Evolutionary conservation across 1,140 invertebrate species (phyloP).

Genomic region (Bombus waltoni): DNA sequence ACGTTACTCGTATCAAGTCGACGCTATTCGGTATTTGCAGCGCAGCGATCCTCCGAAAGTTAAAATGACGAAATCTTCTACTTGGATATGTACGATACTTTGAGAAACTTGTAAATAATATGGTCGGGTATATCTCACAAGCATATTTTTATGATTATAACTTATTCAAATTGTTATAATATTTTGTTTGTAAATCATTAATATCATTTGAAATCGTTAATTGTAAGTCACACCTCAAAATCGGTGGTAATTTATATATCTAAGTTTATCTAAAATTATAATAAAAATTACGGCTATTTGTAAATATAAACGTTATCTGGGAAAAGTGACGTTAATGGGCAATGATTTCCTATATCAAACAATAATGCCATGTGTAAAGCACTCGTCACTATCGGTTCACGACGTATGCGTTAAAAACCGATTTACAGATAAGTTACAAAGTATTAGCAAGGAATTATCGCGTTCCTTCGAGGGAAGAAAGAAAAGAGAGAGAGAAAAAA

Average conservation of each 20-base stretch:
- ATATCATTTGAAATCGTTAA: no score
- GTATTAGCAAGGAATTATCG: background rate
- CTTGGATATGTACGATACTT: background rate
- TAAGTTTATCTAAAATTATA: no score
- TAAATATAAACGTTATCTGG: background rate
- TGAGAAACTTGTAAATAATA: background rate
- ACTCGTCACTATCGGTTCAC: no score
- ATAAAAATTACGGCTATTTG: no score
- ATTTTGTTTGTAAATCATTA: no score
- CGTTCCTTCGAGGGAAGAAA: background rate
- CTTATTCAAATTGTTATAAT: background rate
- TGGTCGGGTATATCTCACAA: background rate
- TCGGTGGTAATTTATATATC: background rate
- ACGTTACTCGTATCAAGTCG: background rate
- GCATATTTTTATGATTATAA: background rate
- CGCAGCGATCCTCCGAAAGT: background rate
- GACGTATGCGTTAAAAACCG: no score
- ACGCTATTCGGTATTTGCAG: background rate
- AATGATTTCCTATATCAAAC: background rate
- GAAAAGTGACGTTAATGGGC: background rate
- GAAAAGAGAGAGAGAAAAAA: no score
- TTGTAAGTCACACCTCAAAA: no score
- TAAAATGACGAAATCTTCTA: background rate
- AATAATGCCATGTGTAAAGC: background rate
- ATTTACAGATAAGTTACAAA: background rate